Evolutionary conservation across 2,113 vertebrate species (phyloP), one percentile per base, ranked within the genome.

Genomic region (Saguinus imperator): DNA sequence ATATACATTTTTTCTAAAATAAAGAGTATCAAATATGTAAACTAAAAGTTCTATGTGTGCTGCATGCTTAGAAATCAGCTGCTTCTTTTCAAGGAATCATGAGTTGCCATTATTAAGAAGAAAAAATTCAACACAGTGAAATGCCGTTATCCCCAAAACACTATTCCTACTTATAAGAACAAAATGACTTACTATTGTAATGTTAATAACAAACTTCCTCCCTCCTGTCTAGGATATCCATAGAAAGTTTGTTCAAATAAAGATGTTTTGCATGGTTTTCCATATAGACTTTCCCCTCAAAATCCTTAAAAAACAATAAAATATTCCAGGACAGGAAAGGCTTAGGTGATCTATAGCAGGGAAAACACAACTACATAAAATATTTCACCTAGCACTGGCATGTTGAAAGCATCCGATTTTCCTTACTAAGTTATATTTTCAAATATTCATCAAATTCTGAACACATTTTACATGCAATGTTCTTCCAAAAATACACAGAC

Each of bases 361-460:
- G 29, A 84, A 12, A 89, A 91, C 25, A 32, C 48, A 89, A 89
- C 32, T 80, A 79, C 29, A 80, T 35, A 87, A 91, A 89, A 13
- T 85, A 97, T 83, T 95, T 90, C 50, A 58, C 27, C 84, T 87
- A 93, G 27, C 5, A 58, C 6, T 58, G 18, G 27, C 50, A 84
- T 23, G 8, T 72, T 83, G 4, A 48, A 95, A 92, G 45, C 10
- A 82, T 55, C 10, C 21, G 1, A 95, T 77, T 89, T 91, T 77
- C 43, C 80, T 97, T 86, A 91, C 55, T 93, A 75, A 95, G 84
- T 86, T 80, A 48, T 88, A 89, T 76, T 89, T 82, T 89, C 43
- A 97, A 94, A 94, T 40, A 86, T 23, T 86, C 50, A 87, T 18
- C 86, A 27, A 70, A 37, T 21, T 94, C 13, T 94, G 17, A 48